Evolutionary conservation across 2,888 invertebrate species (phyloP), one percentile per base, ranked within the genome.

Genomic region (Tanytarsus gracilentus): DNA sequence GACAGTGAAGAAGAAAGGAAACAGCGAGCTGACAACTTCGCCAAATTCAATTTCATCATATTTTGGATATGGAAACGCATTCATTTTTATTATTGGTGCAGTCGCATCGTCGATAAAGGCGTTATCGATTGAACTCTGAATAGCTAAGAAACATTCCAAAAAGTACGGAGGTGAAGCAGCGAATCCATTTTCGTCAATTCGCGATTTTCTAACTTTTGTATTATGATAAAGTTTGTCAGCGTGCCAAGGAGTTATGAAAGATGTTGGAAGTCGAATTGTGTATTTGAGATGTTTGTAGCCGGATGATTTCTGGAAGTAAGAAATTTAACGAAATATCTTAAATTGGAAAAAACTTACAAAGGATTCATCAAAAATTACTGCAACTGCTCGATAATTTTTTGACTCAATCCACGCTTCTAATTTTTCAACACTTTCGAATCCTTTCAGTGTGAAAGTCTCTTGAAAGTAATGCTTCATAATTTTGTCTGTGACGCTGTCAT

Each of bases 1-100:
- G 16, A 92, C 75, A 73, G 90, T 77, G 23, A 93, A 76, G 50
- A 93, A 83, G 64, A 88, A 75, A 0, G 91, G 85, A 62, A 92
- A 78, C 65, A 86, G 78, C 7, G 76, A 70, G 67, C 83, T 79
- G 36, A 91, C 69, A 0, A 82, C 80, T 29, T 79, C 74, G 1
- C 88, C 71, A 18, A 88, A 78, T 0, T 78, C 69, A 70, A 92
- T 91, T 23, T 78, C 73, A 1, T 82, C 71, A 71, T 81, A 89
- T 0, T 77, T 71, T 0, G 88, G 86, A 70, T 87, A 88, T 0
- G 91, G 87, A 71, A 81, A 88, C 53, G 89, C 77, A 72, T 67
- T 66, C 71, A 72, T 63, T 4, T 62, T 16, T 8, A 73, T 64
- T 0, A 66, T 62, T 0, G 72, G 73, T 33, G 72, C 16, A 11